These are phyloP conservation scores for Spondyliosoma cantharus DNA, from an alignment of 2,797 vertebrate genomes.

Conservation along the genomic window DNA sequence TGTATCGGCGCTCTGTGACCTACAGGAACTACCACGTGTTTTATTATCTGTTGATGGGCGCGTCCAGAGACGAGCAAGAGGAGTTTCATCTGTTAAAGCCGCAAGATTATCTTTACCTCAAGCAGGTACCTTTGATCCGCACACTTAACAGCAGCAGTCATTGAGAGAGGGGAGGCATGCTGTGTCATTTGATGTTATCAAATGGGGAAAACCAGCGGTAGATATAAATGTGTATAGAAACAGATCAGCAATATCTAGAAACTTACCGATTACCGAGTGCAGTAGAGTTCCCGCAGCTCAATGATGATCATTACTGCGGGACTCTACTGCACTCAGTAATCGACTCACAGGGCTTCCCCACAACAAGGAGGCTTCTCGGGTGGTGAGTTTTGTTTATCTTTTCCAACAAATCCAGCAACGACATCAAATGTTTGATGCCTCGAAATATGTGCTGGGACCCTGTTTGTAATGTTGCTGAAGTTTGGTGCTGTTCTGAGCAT, in stretches of 20 bases:
- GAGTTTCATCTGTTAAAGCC: constrained; percentile 91
- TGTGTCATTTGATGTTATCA: background rate
- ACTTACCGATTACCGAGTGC: no score
- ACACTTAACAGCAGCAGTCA: background rate
- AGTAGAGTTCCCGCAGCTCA: no score
- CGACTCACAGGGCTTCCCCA: no score
- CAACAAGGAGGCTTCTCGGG: no score
- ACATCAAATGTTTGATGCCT: no score
- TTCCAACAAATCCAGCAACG: no score
- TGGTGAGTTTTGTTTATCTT: no score
- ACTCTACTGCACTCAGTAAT: no score
- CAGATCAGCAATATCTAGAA: background rate
- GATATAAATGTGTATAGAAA: constrained; percentile 16
- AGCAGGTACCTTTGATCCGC: constrained; percentile 77
- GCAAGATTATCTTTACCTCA: constrained; percentile 96
- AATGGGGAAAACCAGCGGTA: background rate
- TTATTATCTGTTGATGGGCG: constrained; percentile 94
- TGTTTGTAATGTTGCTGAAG: no score
- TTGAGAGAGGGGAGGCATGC: background rate
- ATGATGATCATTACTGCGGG: no score
- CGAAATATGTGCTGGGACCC: no score
- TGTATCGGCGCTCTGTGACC: constrained; percentile 26
- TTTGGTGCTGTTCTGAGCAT: no score
- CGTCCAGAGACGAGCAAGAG: constrained; percentile 88
- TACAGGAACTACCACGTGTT: constrained; percentile 98